Evolutionary conservation across 2,113 vertebrate species (phyloP).

Genomic region (Columbina picui): DNA sequence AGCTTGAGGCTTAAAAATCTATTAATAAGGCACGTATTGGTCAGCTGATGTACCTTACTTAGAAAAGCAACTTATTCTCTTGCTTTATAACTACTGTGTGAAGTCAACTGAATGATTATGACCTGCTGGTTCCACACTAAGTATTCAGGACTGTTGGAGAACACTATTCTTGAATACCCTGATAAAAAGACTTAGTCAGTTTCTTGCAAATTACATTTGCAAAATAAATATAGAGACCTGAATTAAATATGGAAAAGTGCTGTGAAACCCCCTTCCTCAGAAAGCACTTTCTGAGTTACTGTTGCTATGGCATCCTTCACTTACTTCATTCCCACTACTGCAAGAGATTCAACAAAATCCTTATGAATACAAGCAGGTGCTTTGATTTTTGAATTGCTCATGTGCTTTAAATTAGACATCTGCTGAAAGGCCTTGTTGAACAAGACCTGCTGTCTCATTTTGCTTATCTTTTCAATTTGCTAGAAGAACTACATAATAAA

Average conservation of each 20-base stretch:
- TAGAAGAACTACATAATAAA: not conserved
- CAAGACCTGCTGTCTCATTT: not conserved
- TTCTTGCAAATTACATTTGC: not conserved
- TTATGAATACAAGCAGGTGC: not conserved
- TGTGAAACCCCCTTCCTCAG: not conserved
- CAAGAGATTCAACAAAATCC: not conserved
- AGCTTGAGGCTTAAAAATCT: not conserved
- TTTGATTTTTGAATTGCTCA: not conserved
- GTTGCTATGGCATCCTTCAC: conserved; percentile 48
- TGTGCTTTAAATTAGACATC: not conserved
- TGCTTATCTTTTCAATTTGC: not conserved
- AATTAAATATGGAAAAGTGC: not conserved
- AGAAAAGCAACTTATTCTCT: not conserved
- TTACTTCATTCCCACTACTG: not conserved
- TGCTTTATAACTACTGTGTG: not conserved
- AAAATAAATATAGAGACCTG: not conserved
- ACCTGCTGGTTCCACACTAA: not conserved
- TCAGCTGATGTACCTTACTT: not conserved
- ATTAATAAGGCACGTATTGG: not conserved
- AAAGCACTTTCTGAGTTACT: not conserved
- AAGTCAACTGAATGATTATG: not conserved
- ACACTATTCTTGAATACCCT: not conserved
- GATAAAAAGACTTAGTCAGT: not conserved
- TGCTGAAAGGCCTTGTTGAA: not conserved
- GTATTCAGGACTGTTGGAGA: not conserved